Percentiles rank a stretch among this genome's conserved stretches.
Conservation (phyloP, 2,888 invertebrate genomes). For the Yponomeuta cagnagella region DNA sequence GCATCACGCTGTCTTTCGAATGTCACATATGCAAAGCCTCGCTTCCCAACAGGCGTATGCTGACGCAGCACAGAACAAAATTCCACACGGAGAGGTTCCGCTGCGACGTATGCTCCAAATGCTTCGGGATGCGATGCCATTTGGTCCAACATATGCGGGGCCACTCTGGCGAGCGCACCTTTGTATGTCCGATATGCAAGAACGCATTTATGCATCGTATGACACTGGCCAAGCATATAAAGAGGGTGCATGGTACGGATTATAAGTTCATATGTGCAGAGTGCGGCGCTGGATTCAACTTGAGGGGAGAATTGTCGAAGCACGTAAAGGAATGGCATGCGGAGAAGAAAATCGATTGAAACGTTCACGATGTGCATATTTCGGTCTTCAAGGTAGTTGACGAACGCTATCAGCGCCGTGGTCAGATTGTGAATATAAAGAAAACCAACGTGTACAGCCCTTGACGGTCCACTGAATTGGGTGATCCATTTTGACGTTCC, state of each 20-base stretch:
- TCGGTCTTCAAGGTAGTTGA: too few relatives aligned
- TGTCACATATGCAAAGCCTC: conserved; percentile 39
- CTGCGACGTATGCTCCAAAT: conserved; percentile 59
- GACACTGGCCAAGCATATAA: conserved; percentile 58
- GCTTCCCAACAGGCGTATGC: conserved; percentile 34
- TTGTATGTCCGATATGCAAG: conserved; percentile 53
- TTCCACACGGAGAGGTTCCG: conserved; percentile 58
- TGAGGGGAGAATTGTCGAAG: conserved; percentile 27
- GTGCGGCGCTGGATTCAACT: conserved; percentile 32
- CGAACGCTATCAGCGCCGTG: too few relatives aligned
- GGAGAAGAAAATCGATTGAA: not conserved
- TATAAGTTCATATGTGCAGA: conserved; percentile 32
- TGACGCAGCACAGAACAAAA: conserved; percentile 44
- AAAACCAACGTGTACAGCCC: too few relatives aligned
- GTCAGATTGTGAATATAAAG: too few relatives aligned
- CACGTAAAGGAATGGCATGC: conserved; percentile 30
- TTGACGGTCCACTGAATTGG: too few relatives aligned
- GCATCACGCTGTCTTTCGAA: conserved; percentile 33
- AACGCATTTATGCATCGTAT: conserved; percentile 58
- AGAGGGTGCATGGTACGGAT: conserved; percentile 34
- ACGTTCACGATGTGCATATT: not conserved
- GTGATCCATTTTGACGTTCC: too few relatives aligned
- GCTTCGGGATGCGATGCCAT: conserved; percentile 57
- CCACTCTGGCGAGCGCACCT: conserved; percentile 56
- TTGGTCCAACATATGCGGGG: conserved; percentile 58